Base-by-base conservation (phyloP, 2,113 vertebrate genomes). In the Takifugu flavidus region DNA sequence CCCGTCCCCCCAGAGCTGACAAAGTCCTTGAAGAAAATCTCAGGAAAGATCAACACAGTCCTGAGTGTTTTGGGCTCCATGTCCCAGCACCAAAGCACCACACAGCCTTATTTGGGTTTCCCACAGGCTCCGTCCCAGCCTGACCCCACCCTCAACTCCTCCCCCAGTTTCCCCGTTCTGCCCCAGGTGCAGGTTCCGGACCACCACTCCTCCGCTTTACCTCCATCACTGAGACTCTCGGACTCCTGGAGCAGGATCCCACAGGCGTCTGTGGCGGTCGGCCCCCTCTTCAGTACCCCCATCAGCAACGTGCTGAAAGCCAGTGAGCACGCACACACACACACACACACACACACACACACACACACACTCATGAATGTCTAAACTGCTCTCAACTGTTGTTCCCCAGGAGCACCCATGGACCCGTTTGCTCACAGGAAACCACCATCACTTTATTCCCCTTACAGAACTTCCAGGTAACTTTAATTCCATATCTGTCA, bases 1-100 rank as follows among this genome's bases (percentile, higher is more conserved):
- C 77, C 1, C n/a, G 85, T 79, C 25, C 87, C 82, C 1, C 86
- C 84, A 64, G 86, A 86, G 69, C 34, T 98, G 74, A 87, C 86
- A 0, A 86, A 88, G 43, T 94, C 94, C 0, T 86, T 98, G 65
- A 93, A 91, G 83, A 88, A 77, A 6, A 92, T 98, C 86, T 94
- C 90, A 6, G 67, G 79, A 0, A 93, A 98, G 72, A 90, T 99
- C 6, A 92, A 91, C 5, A 70, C 78, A 0, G 94, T 95, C 6
- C 88, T 98, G 0, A 58, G 82, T 2, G 31, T 90, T 0, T 60
- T 98, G 81, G 90, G 86, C 25, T 90, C 90, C 1, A 80, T 94
- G 28, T 74, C 64, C 31, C 58, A 62, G 0, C 83, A 70, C 46
- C 89, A 83, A 1, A 49, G 27, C 31, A 0, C 47, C 44, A 73